phyloP scores from a whole-genome alignment of 1,140 invertebrate genomes.

The Stegodyphus mimosarum region DNA sequence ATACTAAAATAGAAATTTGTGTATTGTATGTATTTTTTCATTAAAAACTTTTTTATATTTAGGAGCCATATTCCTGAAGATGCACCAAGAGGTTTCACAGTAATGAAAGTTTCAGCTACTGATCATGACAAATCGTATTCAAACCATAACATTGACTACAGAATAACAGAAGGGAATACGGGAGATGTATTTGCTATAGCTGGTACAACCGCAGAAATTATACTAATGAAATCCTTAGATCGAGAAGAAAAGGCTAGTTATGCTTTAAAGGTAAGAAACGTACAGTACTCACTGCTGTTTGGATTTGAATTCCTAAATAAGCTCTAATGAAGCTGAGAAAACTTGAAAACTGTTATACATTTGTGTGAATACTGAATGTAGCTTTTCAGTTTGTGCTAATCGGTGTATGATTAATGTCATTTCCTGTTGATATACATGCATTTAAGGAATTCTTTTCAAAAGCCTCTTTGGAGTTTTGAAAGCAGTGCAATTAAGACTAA shows the following conservation, averaged over 20 bases:
- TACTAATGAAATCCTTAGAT: slow-evolving; percentile 82
- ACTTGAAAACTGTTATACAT: too few relatives aligned
- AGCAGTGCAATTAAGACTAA: too few relatives aligned
- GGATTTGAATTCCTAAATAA: too few relatives aligned
- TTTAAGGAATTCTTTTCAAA: too few relatives aligned
- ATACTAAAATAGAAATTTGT: too few relatives aligned
- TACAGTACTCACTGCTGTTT: too few relatives aligned
- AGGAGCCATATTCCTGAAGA: slow-evolving; percentile 84
- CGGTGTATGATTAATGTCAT: too few relatives aligned
- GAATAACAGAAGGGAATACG: slow-evolving; percentile 91
- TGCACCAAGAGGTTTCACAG: slow-evolving; percentile 84
- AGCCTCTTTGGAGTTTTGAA: too few relatives aligned
- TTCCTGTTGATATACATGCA: too few relatives aligned
- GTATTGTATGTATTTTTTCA: slow-evolving; percentile 9
- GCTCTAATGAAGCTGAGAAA: too few relatives aligned
- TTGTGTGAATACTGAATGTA: too few relatives aligned
- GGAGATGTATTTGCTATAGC: slow-evolving; percentile 87
- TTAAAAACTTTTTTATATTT: slow-evolving; percentile 63
- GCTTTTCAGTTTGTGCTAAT: too few relatives aligned
- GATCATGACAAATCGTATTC: slow-evolving; percentile 83
- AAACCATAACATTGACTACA: slow-evolving; percentile 76
- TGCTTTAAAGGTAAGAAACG: slow-evolving; percentile 71
- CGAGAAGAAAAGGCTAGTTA: slow-evolving; percentile 86
- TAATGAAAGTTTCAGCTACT: slow-evolving; percentile 93
- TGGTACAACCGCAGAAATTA: slow-evolving; percentile 79